Conservation (phyloP, 2,797 vertebrate species). For the Kryptolebias ocellatus region DNA sequence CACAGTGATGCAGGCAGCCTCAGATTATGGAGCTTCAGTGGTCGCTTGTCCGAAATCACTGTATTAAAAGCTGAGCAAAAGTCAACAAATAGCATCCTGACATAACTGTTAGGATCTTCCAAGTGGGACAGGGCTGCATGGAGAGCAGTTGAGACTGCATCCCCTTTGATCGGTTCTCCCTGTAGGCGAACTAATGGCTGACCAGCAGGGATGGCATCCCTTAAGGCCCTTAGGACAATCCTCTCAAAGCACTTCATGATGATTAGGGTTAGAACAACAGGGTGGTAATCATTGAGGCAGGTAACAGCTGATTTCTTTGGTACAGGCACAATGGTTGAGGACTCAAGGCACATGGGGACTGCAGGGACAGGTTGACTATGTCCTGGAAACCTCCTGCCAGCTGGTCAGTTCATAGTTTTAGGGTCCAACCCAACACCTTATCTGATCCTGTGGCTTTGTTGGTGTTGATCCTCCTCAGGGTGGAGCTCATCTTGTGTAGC, state of each 20-base stretch:
- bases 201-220: neutral
- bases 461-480: neutral
- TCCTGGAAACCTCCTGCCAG: neutral
- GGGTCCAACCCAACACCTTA: neutral
- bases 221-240: neutral
- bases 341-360: neutral
- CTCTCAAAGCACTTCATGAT: neutral
- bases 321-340: neutral
- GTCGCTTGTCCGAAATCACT: too few relatives aligned
- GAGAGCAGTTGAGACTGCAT: too few relatives aligned
- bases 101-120: neutral
- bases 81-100: neutral
- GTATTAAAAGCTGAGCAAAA: too few relatives aligned
- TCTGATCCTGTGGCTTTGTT: neutral
- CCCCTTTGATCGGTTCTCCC: too few relatives aligned
- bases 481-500: neutral
- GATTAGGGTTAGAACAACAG: neutral
- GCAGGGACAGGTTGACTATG: neutral
- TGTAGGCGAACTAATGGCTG: neutral
- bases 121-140: neutral
- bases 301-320: neutral
- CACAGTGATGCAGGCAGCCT: neutral
- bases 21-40: neutral
- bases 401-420: neutral
- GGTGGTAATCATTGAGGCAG: neutral